Base-by-base conservation (phyloP, 2,888 invertebrate species). In the Diplazon laetatorius region DNA sequence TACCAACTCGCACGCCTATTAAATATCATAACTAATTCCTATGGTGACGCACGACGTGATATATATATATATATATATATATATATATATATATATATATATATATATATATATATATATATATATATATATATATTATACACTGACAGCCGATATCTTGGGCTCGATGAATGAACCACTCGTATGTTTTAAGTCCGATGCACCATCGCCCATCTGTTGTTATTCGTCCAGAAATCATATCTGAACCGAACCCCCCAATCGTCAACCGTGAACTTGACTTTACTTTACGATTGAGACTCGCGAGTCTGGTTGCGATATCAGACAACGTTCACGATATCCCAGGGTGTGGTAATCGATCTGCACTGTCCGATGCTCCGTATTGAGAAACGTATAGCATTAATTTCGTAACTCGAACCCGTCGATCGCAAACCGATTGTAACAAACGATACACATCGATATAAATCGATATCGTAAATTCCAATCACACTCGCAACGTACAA, bases 11-110 rank as follows among this genome's bases (percentile, higher is more conserved):
- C 70, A 48, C 18, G 35, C 35, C 44, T 18, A 55, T 78, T 78
- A 66, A 78, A 78, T 74, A 70, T 78, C n/a, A n/a, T 78, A 74
- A 78, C 73, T 73, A 78, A 73, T 57, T 68, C 39, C 52, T 25
- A 16, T 22, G 35, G 48, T 48, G 50, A 42, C 20, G 57, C 14
- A 22, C 20, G 30, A 0, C 5, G 20, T 9, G 14, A 1, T 6
- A n/a, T 10, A n/a, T 25, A 22, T n/a, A 22, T 30, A n/a, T 30
- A 30, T 30, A 30, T 30, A 30, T 30, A 30, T 5, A 30, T 30
- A 30, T 5, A 30, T 30, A 30, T 30, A 30, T 30, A 30, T 30
- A 30, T 30, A 30, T 5, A 30, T 30, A 30, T 30, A 30, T 30
- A 30, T 30, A 1, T 6, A n/a, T 10, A n/a, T 25, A 22, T n/a